Percentiles rank a stretch among this genome's conserved stretches.
phyloP scores from a whole-genome alignment of 2,888 invertebrate species.

The Noctua fimbriata region DNA sequence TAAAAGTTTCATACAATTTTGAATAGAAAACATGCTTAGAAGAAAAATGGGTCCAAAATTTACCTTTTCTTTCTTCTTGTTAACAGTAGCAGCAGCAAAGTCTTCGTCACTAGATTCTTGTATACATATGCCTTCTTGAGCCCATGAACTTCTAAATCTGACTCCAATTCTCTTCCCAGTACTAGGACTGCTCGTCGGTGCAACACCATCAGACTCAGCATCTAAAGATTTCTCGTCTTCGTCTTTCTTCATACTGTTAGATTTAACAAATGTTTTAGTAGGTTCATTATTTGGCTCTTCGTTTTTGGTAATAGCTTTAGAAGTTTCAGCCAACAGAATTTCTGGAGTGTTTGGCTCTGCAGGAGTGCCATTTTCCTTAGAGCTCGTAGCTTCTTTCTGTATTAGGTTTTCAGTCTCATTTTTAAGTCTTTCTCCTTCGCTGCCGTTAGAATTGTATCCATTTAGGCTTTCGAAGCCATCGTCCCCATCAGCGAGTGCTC shows the following conservation, averaged over 20 bases:
- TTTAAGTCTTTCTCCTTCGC: slow-evolving; percentile 83
- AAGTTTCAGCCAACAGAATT: slow-evolving; percentile 44
- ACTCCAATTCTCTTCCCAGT: slow-evolving; percentile 82
- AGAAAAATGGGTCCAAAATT: slow-evolving; percentile 14
- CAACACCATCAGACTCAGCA: slow-evolving; percentile 81
- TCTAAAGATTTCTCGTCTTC: slow-evolving; percentile 85
- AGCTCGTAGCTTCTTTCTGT: slow-evolving; percentile 72
- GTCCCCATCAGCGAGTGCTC: slow-evolving; percentile 91
- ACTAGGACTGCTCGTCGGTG: slow-evolving; percentile 79
- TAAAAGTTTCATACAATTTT: slow-evolving; percentile 36
- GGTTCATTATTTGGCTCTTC: slow-evolving; percentile 36
- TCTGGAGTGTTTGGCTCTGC: slow-evolving; percentile 67
- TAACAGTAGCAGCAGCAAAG: slow-evolving; percentile 70
- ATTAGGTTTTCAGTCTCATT: slow-evolving; percentile 60
- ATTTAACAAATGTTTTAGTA: slow-evolving; percentile 48
- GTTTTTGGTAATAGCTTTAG: slow-evolving; percentile 52
- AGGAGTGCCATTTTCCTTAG: slow-evolving; percentile 51
- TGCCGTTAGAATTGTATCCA: slow-evolving; percentile 94
- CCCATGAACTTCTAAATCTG: slow-evolving; percentile 85
- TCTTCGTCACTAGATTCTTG: slow-evolving; percentile 84
- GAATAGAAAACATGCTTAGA: slow-evolving; percentile 47
- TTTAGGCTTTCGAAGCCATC: slow-evolving; percentile 97
- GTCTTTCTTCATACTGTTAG: slow-evolving; percentile 78
- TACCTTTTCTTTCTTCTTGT: slow-evolving; percentile 85
- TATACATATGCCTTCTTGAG: slow-evolving; percentile 73